A percentile compares a stretch with the other conserved stretches of the same genome.
These are phyloP conservation scores for Asobara japonica DNA, from an alignment of 1,140 invertebrate genomes.

Conservation along the genomic window DNA sequence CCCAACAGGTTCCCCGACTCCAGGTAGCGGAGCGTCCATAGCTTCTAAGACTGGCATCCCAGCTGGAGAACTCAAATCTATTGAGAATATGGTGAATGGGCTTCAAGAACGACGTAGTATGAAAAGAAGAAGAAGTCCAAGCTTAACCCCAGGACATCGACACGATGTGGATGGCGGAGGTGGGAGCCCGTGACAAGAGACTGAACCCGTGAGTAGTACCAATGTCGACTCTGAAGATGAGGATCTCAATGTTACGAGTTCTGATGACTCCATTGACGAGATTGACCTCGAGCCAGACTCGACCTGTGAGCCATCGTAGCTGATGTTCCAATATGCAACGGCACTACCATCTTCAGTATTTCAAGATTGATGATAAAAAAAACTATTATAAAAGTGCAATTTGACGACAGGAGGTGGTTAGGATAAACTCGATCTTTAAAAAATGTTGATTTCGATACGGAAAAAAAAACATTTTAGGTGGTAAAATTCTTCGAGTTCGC, in stretches of 20 bases:
- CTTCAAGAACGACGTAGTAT: constrained; percentile 74
- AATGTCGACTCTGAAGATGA: constrained; percentile 44
- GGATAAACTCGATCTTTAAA: constrained; percentile 19
- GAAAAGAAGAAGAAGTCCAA: constrained; percentile 60
- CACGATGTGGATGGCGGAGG: constrained; percentile 50
- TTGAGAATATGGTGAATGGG: constrained; percentile 97
- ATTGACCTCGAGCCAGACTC: constrained; percentile 57
- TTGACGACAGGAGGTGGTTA: neutral
- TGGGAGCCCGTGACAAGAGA: constrained; percentile 66
- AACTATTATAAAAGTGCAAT: constrained; percentile 27
- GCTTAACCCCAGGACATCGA: constrained; percentile 52
- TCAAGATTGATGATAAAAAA: neutral
- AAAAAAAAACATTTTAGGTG: constrained; percentile 4
- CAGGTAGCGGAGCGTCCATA: constrained; percentile 63
- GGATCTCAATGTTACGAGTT: constrained; percentile 50
- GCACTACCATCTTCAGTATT: neutral
- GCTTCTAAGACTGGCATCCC: constrained; percentile 55
- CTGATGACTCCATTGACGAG: constrained; percentile 50
- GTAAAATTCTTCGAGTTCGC: constrained; percentile 11
- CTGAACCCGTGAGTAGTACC: constrained; percentile 57
- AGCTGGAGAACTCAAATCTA: constrained; percentile 88
- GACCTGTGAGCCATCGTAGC: constrained; percentile 64
- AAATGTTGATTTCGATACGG: neutral
- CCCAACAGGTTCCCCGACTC: constrained; percentile 70
- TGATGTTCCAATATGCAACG: constrained; percentile 14